phyloP scores from a whole-genome alignment of 2,797 vertebrate species.

The Rhinogobio ventralis region DNA sequence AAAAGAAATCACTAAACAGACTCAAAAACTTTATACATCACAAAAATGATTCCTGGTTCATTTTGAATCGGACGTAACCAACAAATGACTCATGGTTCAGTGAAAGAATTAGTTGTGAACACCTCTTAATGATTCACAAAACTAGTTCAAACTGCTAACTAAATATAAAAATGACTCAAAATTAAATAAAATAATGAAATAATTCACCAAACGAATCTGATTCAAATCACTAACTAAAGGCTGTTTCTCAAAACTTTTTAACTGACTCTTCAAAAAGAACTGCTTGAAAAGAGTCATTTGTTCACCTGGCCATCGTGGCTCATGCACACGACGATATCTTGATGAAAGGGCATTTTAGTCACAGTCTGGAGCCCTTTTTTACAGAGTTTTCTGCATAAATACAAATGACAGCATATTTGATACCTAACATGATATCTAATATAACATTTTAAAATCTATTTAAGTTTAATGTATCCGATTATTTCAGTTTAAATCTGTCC shows the following conservation, averaged over 20 bases:
- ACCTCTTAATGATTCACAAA: background rate
- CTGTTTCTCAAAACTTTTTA: background rate
- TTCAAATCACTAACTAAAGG: background rate
- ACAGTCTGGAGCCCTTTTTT: background rate
- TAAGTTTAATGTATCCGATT: background rate
- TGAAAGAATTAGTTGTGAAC: background rate
- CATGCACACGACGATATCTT: background rate
- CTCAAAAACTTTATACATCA: background rate
- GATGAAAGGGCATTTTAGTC: background rate
- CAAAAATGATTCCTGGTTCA: background rate
- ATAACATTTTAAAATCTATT: background rate
- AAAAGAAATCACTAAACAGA: background rate
- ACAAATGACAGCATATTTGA: background rate
- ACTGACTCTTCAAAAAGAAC: background rate
- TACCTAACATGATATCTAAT: slow-evolving; percentile 7
- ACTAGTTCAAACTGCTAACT: background rate
- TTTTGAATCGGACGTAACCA: background rate
- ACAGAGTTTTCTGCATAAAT: background rate
- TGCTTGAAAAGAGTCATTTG: background rate
- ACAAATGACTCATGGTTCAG: background rate
- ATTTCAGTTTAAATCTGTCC: background rate
- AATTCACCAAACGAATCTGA: background rate
- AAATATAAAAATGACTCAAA: background rate
- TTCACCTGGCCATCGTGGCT: background rate
- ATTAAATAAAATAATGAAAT: background rate